These are phyloP conservation scores for Pristionchus fissidentatus DNA, from an alignment of 2,888 invertebrate species.

Conservation along the genomic window DNA sequence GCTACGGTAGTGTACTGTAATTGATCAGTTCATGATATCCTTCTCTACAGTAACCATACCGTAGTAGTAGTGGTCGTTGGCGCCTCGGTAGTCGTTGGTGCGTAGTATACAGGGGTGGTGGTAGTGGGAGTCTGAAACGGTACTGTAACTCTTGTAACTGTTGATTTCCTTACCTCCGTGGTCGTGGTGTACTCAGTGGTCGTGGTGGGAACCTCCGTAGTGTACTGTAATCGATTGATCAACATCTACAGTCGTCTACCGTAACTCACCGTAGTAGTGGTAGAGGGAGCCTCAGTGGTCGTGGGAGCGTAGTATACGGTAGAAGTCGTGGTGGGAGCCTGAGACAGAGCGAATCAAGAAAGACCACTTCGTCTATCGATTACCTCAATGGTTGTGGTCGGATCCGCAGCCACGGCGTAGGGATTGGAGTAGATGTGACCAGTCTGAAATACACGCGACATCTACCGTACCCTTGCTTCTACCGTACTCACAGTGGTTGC, in stretches of 20 bases:
- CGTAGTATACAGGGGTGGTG: not conserved
- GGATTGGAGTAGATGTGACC: not conserved
- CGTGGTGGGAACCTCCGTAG: not conserved
- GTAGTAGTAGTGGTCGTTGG: constrained; percentile 36
- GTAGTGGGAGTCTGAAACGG: constrained; percentile 18
- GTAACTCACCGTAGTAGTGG: not conserved
- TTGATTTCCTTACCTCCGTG: not conserved
- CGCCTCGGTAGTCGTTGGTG: not conserved
- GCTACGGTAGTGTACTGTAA: not conserved
- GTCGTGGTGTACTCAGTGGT: not conserved
- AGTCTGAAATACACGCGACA: not conserved
- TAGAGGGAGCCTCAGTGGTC: not conserved
- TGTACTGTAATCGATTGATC: not conserved
- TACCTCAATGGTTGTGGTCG: not conserved
- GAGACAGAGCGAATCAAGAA: not conserved
- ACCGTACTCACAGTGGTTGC: constrained; percentile 15
- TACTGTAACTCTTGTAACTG: not conserved
- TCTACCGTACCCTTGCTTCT: not conserved
- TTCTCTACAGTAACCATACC: not conserved
- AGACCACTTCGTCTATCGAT: not conserved
- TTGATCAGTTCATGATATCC: too few relatives aligned
- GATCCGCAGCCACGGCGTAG: not conserved
- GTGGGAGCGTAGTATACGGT: not conserved
- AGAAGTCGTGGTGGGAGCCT: constrained; percentile 6
- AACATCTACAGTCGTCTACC: not conserved